Evolutionary conservation across 2,113 vertebrate species (phyloP), one percentile per base, ranked within the genome.

Genomic region (Anarrhichthys ocellatus): DNA sequence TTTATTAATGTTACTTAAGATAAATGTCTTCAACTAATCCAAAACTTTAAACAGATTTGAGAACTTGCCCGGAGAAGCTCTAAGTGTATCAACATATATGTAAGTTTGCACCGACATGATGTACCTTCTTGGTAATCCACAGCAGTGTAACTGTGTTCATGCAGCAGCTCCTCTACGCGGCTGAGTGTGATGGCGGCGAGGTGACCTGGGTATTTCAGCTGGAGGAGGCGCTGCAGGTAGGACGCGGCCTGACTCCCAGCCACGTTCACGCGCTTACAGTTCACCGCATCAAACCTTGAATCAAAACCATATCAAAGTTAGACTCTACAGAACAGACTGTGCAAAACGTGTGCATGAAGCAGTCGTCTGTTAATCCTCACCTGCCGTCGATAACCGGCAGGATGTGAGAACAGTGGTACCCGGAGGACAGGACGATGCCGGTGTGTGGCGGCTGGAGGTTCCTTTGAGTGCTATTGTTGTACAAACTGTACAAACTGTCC

Each of bases 141-240:
- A 0, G 98, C 97, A 0, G 96, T 69, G 84, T 99, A 99, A 92
- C 98, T 98, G 85, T 99, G 98, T 50, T 97, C 96, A 0, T 99
- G 98, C 71, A 99, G 94, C 65, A 99, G 96, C 83, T 99, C 97
- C 91, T 99, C 98, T 96, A 97, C 97, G 34, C 98, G 97, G 88
- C 97, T 98, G 20, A 98, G 96, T 0, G 98, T 98, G 85, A 99
- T 95, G 58, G 97, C 97, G 0, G 96, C 94, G 2, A 98, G 94
- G 54, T 99, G 97, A 10, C 97, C 98, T 0, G 98, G 98, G 61
- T 99, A 99, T 78, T 99, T 99, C 3, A 99, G 96, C 92, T 99
- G 98, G 18, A 99, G 96, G 38, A 99, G 96, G 1, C 97, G 96
- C 90, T 99, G 98, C 27, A 99, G 96, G 89, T 99, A 99, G 0